These are phyloP conservation scores for Galbula dea DNA, from an alignment of 2,113 vertebrate species.

Conservation along the genomic window DNA sequence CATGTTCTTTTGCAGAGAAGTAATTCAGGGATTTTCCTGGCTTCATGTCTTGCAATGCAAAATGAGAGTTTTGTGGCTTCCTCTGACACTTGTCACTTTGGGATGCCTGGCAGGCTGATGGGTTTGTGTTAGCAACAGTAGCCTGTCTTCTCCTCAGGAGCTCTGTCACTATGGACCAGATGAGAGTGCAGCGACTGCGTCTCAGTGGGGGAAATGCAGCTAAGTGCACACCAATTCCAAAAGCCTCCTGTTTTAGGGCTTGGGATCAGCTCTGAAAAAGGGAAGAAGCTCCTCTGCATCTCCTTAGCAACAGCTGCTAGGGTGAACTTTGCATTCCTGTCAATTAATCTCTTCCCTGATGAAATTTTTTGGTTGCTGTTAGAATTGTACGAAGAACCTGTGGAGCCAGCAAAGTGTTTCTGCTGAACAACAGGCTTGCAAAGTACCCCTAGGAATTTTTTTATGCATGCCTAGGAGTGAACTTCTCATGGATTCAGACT, in stretches of 20 bases:
- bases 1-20: not conserved
- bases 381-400: not conserved
- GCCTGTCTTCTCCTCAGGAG: not conserved
- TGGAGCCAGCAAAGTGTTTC: not conserved
- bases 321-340: not conserved
- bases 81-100: not conserved
- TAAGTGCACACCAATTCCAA: not conserved
- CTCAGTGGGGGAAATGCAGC: not conserved
- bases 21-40: not conserved
- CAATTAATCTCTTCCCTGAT: not conserved
- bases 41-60: not conserved
- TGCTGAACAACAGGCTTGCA: not conserved
- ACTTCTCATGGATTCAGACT: not conserved
- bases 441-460: not conserved
- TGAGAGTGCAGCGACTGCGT: not conserved
- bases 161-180: not conserved
- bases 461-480: not conserved
- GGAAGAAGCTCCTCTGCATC: not conserved
- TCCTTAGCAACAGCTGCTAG: not conserved
- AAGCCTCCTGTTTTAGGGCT: not conserved
- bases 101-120: not conserved
- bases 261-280: not conserved
- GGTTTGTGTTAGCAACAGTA: not conserved
- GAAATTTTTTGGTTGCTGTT: not conserved
- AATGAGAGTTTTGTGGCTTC: not conserved